phyloP scores from a whole-genome alignment of 2,888 invertebrate species.

The Chaetoderma sp. region DNA sequence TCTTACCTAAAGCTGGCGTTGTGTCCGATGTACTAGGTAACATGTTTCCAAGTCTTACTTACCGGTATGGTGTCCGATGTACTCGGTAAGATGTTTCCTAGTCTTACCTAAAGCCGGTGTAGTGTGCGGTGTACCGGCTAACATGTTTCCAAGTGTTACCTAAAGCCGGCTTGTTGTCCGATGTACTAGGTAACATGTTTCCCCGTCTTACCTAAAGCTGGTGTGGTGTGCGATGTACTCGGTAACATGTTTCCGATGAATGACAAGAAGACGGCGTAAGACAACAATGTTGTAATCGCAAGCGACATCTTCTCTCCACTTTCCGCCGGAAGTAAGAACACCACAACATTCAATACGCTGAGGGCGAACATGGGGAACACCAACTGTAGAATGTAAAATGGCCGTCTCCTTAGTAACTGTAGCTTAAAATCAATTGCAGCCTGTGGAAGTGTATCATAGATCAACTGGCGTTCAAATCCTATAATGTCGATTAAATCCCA shows the following conservation, averaged over 20 bases:
- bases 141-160: no score
- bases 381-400: slow-evolving; percentile 1
- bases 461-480: background rate
- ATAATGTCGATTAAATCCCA: background rate
- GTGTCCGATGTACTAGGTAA: slow-evolving; percentile 1
- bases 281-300: background rate
- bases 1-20: no score
- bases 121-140: no score
- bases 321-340: slow-evolving; percentile 5
- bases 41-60: background rate
- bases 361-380: background rate
- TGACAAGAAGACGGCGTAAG: slow-evolving; percentile 1
- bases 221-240: background rate
- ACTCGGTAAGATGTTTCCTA: no score
- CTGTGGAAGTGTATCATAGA: background rate
- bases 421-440: background rate
- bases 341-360: slow-evolving; percentile 1
- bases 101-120: no score
- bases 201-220: background rate
- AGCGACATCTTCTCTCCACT: slow-evolving; percentile 3
- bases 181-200: no score
- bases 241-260: background rate
- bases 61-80: no score
- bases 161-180: no score
- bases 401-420: background rate